Conservation (phyloP, 2,113 vertebrate species). For the Gopherus evgoodei region DNA sequence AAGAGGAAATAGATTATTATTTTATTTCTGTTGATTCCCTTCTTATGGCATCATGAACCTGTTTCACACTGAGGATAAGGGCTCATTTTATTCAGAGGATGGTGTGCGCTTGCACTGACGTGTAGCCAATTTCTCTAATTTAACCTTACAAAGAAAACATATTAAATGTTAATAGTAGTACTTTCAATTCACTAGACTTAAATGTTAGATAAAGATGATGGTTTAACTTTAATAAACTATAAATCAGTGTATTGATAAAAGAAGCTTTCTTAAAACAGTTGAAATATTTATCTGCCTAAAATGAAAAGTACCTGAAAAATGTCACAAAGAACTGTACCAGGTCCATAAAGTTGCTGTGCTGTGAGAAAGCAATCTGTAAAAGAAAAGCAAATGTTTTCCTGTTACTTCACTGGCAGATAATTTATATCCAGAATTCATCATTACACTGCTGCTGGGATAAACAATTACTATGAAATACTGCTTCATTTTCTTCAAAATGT, state of each 20-base stretch:
- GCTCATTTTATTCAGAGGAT: not conserved
- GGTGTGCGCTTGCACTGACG: not conserved
- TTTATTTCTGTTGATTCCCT: not conserved
- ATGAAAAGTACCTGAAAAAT: conserved; percentile 93
- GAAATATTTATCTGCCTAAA: not conserved
- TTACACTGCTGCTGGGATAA: not conserved
- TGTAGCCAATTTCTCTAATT: not conserved
- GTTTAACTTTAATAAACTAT: not conserved
- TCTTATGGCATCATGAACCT: not conserved
- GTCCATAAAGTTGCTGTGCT: conserved; percentile 99
- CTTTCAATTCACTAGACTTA: not conserved
- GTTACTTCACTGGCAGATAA: conserved; percentile 43
- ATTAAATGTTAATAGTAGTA: not conserved
- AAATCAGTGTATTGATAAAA: not conserved
- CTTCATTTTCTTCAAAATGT: not conserved
- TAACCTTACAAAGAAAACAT: not conserved
- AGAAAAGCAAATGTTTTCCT: conserved; percentile 59
- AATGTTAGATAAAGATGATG: not conserved
- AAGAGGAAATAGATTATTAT: not conserved
- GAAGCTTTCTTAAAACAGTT: not conserved
- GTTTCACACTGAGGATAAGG: not conserved
- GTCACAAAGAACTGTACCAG: conserved; percentile 99
- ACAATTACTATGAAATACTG: not conserved
- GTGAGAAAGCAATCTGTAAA: conserved; percentile 96
- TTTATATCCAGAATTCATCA: not conserved